Conservation (phyloP, 2,797 vertebrate species). For the Sebastolobus altivelis region DNA sequence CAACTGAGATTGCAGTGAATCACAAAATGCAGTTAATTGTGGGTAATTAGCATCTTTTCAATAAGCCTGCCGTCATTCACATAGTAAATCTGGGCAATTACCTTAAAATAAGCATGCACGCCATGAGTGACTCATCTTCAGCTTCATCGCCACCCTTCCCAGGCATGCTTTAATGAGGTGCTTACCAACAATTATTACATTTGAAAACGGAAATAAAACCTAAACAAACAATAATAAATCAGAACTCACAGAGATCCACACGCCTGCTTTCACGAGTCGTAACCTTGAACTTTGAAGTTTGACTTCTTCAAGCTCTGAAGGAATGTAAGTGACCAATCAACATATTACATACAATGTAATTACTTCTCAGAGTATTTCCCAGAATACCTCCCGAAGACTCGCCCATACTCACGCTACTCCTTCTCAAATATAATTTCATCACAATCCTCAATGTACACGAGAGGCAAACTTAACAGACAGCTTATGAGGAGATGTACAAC, state of each 20-base stretch:
- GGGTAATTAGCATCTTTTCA: neutral
- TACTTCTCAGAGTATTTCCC: conserved; percentile 40
- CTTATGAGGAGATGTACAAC: neutral
- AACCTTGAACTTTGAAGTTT: conserved; percentile 15
- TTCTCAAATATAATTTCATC: conserved; percentile 11
- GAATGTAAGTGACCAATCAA: conserved; percentile 36
- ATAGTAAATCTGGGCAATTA: neutral
- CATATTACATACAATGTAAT: conserved; percentile 43
- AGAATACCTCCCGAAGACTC: conserved; percentile 24
- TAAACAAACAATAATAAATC: conserved; percentile 9
- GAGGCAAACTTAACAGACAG: neutral
- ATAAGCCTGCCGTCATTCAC: neutral
- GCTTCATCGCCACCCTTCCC: neutral
- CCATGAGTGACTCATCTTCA: neutral
- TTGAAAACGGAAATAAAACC: neutral
- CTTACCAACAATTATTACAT: conserved; percentile 4
- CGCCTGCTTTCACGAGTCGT: neutral
- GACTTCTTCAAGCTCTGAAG: neutral
- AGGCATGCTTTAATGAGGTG: neutral
- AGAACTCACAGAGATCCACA: neutral
- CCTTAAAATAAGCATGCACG: neutral
- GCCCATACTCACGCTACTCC: conserved; percentile 13
- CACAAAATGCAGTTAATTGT: neutral
- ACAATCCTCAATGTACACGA: neutral
- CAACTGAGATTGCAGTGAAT: neutral